Base-by-base conservation (phyloP, 2,113 vertebrate species). In the Anguilla rostrata region DNA sequence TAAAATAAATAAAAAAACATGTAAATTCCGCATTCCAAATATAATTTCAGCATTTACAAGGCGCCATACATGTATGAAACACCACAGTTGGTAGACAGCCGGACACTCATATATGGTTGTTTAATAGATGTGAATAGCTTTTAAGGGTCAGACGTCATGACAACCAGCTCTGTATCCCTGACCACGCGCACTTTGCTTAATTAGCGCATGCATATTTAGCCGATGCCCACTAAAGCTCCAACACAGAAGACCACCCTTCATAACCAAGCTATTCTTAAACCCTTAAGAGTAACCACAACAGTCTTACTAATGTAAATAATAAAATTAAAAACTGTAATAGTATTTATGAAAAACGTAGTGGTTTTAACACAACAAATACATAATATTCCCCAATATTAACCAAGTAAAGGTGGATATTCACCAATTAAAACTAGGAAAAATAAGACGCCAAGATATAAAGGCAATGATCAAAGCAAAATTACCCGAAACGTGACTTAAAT, bases 151-250 rank as follows among this genome's bases (percentile, higher is more conserved):
- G 86, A 78, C 83, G 82, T 78, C 86, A 87, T 83, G 86, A 87
- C 86, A 75, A 83, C 86, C 34, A 79, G 43, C 43, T 39, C 43
- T 22, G 81, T 78, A 87, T 83, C 86, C 86, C 41, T 82, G 63
- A 49, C 81, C 86, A 83, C 81, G 63, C 66, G 81, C 82, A 83
- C 81, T 83, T 78, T 78, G 66, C 39, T 75, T 63, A 87, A 87
- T 87, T 87, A 87, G 14, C 43, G 29, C 53, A 87, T 87, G 63
- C n/a, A 87, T 87, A 78, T 86, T 85, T 56, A 80, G 75, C 3
- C 75, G 75, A 85, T 20, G 79, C 78, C 20, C 78, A 39, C 22
- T 39, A n/a, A 78, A 81, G 53, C 22, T 29, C 39, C 15, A 57
- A 86, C 71, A 66, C 39, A 82, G 43, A 85, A 56, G 84, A 85